Evolutionary conservation across 2,888 invertebrate genomes (phyloP), one percentile per base, ranked within the genome.

Genomic region (Strigamia transsilvanica): DNA sequence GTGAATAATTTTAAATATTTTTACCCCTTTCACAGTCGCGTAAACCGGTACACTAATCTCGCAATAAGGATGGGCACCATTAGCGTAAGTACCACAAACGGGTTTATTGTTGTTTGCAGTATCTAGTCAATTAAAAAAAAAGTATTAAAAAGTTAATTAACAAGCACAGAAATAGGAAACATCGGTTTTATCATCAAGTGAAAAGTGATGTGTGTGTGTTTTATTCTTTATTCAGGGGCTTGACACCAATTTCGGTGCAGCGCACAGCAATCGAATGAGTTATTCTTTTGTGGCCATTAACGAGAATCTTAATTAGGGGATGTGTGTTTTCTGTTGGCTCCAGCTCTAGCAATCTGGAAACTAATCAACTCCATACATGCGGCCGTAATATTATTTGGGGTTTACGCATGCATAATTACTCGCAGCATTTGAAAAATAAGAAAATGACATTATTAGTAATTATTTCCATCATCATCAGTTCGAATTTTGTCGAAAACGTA

Each of bases 21-120:
- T 89, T 85, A 94, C 94, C 89, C 96, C 98, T 91, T 97, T 97
- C 61, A 98, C 95, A 80, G 97, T 97, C 81, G 98, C 97, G 89
- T 97, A 98, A 34, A 98, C 97, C 82, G 97, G 98, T 85, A 97
- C 88, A 84, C 87, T 87, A 84, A 89, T 87, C 83, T 89, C 87
- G 46, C 82, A 82, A 82, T 83, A 83, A 32, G 79, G 80, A 82
- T 83, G 83, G 18, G 79, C 83, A 80, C 80, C 79, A 66, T 83
- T 83, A 2, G 83, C 82, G n/a, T 73, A 82, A 12, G 82, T 81
- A 18, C 82, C 80, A 46, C 79, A 82, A 41, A 21, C 78, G 15
- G 82, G 82, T 46, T 82, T 81, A 73, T 56, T 82, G 46, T 83
- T 80, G 82, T 83, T 83, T 42, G 83, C 81, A 73, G 83, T 82